These are phyloP conservation scores for Oceanodroma leucorhoa DNA, from an alignment of 2,797 vertebrate species.

Conservation along the genomic window DNA sequence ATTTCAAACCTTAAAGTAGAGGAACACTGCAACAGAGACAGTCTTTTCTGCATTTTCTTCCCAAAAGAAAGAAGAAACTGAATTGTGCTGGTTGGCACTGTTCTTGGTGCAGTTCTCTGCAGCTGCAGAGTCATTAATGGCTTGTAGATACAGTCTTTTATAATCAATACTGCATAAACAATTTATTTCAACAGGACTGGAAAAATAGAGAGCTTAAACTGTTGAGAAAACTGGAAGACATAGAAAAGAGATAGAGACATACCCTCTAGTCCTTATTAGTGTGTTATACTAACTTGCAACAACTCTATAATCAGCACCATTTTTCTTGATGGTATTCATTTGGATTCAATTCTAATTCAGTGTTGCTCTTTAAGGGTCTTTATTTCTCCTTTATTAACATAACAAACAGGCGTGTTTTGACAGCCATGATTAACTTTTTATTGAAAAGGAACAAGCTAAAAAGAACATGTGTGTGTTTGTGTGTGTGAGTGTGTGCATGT, in stretches of 20 bases:
- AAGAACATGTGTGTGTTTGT: background rate
- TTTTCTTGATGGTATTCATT: background rate
- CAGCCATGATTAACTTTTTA: background rate
- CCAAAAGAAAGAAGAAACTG: background rate
- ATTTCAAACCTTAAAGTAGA: background rate
- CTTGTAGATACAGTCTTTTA: background rate
- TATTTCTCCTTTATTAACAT: background rate
- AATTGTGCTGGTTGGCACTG: background rate
- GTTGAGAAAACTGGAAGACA: background rate
- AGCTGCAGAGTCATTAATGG: background rate
- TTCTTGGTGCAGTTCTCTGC: background rate
- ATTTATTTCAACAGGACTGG: background rate
- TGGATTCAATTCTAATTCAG: background rate
- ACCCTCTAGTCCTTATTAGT: background rate
- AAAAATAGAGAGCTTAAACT: background rate
- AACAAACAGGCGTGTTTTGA: background rate
- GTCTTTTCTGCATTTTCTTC: background rate
- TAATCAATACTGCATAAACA: background rate
- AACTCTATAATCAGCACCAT: background rate
- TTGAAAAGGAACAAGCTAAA: background rate
- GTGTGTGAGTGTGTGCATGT: fast-evolving
- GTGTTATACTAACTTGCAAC: background rate
- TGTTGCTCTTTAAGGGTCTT: background rate
- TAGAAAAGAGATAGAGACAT: background rate
- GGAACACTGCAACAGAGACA: background rate